Conservation (phyloP, 2,113 vertebrate genomes). For the Machaerirhynchus nigripectus region DNA sequence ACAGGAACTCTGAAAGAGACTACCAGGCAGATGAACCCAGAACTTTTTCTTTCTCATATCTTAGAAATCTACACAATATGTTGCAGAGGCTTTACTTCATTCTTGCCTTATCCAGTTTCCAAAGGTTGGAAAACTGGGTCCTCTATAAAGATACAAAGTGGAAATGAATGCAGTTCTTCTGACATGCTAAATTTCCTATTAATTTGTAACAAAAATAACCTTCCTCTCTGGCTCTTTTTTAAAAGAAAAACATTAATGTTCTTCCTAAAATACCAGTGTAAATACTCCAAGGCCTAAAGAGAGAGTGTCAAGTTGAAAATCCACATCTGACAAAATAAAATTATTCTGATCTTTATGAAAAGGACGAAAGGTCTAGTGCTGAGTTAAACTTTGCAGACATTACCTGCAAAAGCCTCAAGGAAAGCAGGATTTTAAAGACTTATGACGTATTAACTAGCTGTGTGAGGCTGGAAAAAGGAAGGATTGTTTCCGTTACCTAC, state of each 20-base stretch:
- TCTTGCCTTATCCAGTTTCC: background rate
- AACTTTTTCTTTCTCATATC: background rate
- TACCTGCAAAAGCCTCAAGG: background rate
- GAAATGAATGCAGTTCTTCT: background rate
- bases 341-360: background rate
- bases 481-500: background rate
- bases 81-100: background rate
- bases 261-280: background rate
- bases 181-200: background rate
- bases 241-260: background rate
- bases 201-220: background rate
- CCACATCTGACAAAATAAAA: background rate
- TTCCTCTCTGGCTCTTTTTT: background rate
- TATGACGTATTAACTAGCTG: background rate
- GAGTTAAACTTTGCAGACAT: background rate
- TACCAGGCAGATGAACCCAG: background rate
- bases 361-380: background rate
- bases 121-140: background rate
- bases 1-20: background rate
- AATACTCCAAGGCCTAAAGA: background rate
- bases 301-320: background rate
- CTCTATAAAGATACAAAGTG: background rate
- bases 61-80: background rate
- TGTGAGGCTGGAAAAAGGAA: background rate
- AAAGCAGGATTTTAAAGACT: background rate